A percentile compares a stretch with the other conserved stretches of the same genome.
These are phyloP conservation scores for Muscina levida DNA, from an alignment of 2,888 invertebrate genomes.

Conservation along the genomic window DNA sequence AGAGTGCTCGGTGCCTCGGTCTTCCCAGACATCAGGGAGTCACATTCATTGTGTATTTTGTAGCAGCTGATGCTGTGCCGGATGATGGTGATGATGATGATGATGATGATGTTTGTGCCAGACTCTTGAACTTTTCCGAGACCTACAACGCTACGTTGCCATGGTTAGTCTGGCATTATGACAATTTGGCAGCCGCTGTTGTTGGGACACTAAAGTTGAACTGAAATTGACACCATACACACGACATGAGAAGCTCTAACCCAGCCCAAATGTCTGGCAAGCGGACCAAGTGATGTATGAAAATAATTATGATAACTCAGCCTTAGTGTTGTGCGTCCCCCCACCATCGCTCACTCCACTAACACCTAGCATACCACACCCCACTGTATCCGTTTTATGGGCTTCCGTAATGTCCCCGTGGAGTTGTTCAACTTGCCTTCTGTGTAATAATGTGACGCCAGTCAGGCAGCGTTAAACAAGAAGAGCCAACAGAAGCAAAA, in stretches of 20 bases:
- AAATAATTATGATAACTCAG: constrained; percentile 33
- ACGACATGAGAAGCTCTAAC: background rate
- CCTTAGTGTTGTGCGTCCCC: background rate
- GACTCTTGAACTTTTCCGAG: constrained; percentile 60
- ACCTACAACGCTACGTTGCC: constrained; percentile 8
- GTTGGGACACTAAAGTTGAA: constrained; percentile 9
- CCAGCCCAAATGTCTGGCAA: constrained; percentile 31
- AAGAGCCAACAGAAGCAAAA: constrained; percentile 22
- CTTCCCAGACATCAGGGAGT: background rate
- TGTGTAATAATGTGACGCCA: constrained; percentile 58
- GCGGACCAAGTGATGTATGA: constrained; percentile 20
- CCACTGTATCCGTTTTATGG: constrained; percentile 7
- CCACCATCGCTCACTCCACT: background rate
- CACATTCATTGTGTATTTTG: constrained; percentile 43
- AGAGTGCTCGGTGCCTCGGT: background rate
- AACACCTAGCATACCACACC: background rate
- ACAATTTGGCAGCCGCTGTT: constrained; percentile 23
- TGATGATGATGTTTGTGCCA: constrained; percentile 41
- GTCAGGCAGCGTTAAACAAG: constrained; percentile 36
- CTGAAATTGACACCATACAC: constrained; percentile 26
- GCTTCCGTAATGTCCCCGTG: constrained; percentile 47
- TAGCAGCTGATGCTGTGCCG: constrained; percentile 42
- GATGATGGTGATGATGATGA: background rate
- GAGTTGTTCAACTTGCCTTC: constrained; percentile 28
- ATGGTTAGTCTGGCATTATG: constrained; percentile 10